Percentiles rank a stretch among this genome's conserved stretches.
Conservation (phyloP, 2,888 invertebrate genomes). For the Gerris lacustris region DNA sequence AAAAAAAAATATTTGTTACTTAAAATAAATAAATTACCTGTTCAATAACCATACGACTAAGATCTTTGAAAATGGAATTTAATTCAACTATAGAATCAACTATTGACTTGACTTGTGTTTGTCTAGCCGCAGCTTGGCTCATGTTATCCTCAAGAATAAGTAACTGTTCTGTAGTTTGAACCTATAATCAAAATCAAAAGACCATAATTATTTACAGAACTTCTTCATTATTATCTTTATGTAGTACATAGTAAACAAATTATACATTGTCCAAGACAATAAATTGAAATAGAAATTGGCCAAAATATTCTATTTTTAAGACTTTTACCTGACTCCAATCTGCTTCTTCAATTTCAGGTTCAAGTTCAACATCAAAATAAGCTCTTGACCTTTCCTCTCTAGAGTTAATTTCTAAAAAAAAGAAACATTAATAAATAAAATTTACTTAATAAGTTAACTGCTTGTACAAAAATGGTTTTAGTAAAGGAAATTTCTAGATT, state of each 20-base stretch:
- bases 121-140: slow-evolving; percentile 42
- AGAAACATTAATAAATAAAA: not conserved
- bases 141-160: not conserved
- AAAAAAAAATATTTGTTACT: too few relatives aligned
- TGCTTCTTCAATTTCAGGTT: slow-evolving; percentile 39
- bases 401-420: slow-evolving; percentile 57
- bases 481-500: too few relatives aligned
- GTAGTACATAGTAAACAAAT: too few relatives aligned
- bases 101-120: slow-evolving; percentile 81
- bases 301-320: too few relatives aligned
- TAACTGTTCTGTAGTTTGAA: not conserved
- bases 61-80: slow-evolving; percentile 81
- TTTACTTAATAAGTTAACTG: too few relatives aligned
- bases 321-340: slow-evolving; percentile 22
- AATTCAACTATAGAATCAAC: slow-evolving; percentile 86
- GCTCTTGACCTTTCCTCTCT: slow-evolving; percentile 82
- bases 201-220: not conserved
- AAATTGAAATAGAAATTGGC: too few relatives aligned
- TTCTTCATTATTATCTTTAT: too few relatives aligned
- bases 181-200: not conserved
- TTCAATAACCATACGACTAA: slow-evolving; percentile 48
- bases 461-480: too few relatives aligned
- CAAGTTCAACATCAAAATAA: slow-evolving; percentile 60
- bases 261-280: too few relatives aligned
- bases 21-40: slow-evolving; percentile 38